Base-by-base conservation (phyloP, 92 coral and sea anemone genomes). In the Paragorgia papillata region DNA sequence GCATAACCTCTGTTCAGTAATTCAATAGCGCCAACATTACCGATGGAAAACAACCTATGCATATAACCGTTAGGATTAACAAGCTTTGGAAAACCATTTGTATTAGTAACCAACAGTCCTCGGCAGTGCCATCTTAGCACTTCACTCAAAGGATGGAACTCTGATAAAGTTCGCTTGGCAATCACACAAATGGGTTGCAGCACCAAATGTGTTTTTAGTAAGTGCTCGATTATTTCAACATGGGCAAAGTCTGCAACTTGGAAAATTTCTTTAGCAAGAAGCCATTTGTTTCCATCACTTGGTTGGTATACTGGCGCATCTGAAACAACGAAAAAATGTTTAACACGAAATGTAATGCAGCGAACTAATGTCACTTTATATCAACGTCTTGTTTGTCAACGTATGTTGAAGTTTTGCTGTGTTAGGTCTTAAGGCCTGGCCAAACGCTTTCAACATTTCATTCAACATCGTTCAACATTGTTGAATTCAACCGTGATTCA, bases 111-210 rank as follows among this genome's bases (percentile, higher is more conserved):
- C 22, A 91, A 76, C 27, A 95, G 79, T 46, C 99, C 99, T 26
- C 99, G 92, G 77, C 99, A 95, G 67, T 95, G 99, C 40, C 83
- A 91, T 59, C 80, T 91, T 39, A 95, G 77, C 44, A 95, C 78
- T 55, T 89, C 87, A 34, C 88, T 90, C 9, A 95, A 61, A 1
- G 99, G 99, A 53, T 95, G 99, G 61, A 70, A 68, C 18, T 74
- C 64, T 7, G 99, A 89, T 29, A 95, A 80, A 48, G 88, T 88
- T 48, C 99, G 75, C 73, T 84, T 88, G 9, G 88, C 70, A 28
- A 89, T 79, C 54, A 88, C 86, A 35, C 99, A 95, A 54, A 95
- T 91, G n/a, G 99, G 95, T 57, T 95, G 92, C 90, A 95, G 86
- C 90, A 95, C 82, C 33, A 95, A 79, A 62, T 95, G 99, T 14